phyloP scores from a whole-genome alignment of 2,888 invertebrate species.

The Pheosia tremula region DNA sequence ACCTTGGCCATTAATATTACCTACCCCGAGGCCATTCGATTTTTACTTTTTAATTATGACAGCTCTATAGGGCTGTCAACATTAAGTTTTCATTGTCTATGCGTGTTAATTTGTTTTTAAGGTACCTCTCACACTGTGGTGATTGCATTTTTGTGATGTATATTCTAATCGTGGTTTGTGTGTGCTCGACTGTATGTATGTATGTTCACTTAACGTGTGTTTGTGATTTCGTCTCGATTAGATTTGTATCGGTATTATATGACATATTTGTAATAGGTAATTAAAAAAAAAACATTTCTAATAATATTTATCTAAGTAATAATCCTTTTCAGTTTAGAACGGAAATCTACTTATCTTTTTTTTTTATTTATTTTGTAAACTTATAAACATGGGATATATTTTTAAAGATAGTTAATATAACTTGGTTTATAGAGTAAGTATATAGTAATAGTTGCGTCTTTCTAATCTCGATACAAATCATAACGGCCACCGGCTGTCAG shows the following conservation, averaged over 20 bases:
- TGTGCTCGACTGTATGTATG: slow-evolving; percentile 47
- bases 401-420: too few species aligned
- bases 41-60: slow-evolving; percentile 33
- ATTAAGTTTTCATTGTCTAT: slow-evolving; percentile 74
- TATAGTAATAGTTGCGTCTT: slow-evolving; percentile 5
- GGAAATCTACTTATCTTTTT: too few species aligned
- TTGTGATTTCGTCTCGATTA: slow-evolving; percentile 48
- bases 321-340: too few species aligned
- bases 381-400: too few species aligned
- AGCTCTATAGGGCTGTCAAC: slow-evolving; percentile 42
- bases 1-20: slow-evolving; percentile 18
- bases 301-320: too few species aligned
- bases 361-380: too few species aligned
- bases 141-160: slow-evolving; percentile 56
- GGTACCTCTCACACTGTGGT: slow-evolving; percentile 38
- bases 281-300: too few species aligned
- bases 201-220: slow-evolving; percentile 32
- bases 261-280: slow-evolving; percentile 3
- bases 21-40: slow-evolving; percentile 15
- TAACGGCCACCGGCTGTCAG: slow-evolving; percentile 52
- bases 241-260: slow-evolving; percentile 60
- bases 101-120: slow-evolving; percentile 57
- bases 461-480: slow-evolving; percentile 58
- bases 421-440: too few species aligned
- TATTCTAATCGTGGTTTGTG: slow-evolving; percentile 55